Base-by-base conservation (phyloP, 2,797 vertebrate genomes). In the Acipenser ruthenus region DNA sequence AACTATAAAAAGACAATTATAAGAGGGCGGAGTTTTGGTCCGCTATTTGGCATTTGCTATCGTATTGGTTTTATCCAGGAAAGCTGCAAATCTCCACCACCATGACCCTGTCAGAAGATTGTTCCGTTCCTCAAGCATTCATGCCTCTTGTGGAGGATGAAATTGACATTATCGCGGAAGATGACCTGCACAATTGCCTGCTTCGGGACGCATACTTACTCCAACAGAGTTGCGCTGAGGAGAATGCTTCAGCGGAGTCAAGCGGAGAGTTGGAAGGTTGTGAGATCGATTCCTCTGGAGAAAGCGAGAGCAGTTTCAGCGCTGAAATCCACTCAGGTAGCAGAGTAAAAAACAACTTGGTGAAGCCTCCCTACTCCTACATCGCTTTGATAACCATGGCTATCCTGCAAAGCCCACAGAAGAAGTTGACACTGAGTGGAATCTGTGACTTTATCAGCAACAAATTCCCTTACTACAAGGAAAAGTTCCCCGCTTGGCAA, bases 381-480 rank as follows among this genome's bases (percentile, higher is more conserved):
- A 94, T 95, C 47, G 94, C 94, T 12, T 90, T 96, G 73, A 95
- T 96, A 85, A 92, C 94, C 67, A 95, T 95, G 94, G 92, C 94
- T 66, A 94, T 96, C 74, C 87, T 94, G 68, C 92, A 95, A 80
- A 95, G 92, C 68, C 92, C 93, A 0, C 78, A 78, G 79, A 90
- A 92, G 85, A 93, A 92, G 70, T 87, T 95, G 71, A 94, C 94
- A 1, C 89, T 95, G 12, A 90, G 93, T 50, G 92, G 88, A 69
- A 95, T 96, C 78, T 95, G 94, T 68, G 92, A 94, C 76, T 95
- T 96, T 77, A 95, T 95, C 86, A 92, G 92, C 86, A 86, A 86
- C 79, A 94, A 92, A 82, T 96, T 95, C 51, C 90, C 92, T 1
- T 95, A 94, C 77, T 96, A 95, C 82, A 82, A 84, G 70, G 90